Evolutionary conservation across 2,113 vertebrate genomes (phyloP).

Genomic region (Pica pica): DNA sequence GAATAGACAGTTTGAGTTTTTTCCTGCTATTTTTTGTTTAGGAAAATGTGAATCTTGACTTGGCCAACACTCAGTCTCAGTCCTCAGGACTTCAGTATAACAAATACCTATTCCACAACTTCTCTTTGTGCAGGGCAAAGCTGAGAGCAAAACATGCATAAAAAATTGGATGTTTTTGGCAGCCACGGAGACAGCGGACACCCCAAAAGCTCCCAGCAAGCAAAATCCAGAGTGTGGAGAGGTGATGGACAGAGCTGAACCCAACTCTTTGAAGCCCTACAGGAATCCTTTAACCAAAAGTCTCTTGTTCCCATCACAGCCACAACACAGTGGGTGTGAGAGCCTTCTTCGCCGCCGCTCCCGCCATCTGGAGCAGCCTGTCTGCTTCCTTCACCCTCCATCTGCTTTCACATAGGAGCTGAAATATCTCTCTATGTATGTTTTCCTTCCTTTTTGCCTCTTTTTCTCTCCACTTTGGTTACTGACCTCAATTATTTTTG

Average conservation of each 20-base stretch:
- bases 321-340: conserved; percentile 61
- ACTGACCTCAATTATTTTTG: conserved; percentile 19
- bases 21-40: neutral
- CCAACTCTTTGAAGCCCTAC: neutral
- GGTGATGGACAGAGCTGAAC: neutral
- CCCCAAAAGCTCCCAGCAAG: neutral
- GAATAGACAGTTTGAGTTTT: neutral
- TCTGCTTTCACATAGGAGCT: conserved; percentile 37
- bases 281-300: neutral
- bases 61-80: neutral
- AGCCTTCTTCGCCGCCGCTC: neutral
- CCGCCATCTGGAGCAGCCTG: conserved; percentile 51
- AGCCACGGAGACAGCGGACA: neutral
- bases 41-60: neutral
- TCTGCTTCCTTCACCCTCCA: conserved; percentile 60
- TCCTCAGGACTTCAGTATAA: neutral
- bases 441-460: neutral
- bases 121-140: neutral
- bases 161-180: neutral
- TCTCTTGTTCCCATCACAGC: conserved; percentile 29
- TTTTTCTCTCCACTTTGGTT: neutral
- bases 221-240: neutral
- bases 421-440: neutral
- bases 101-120: neutral
- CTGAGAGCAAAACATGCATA: neutral